Evolutionary conservation across 2,888 invertebrate genomes (phyloP).

Genomic region (Nipponacmea schrenckii): DNA sequence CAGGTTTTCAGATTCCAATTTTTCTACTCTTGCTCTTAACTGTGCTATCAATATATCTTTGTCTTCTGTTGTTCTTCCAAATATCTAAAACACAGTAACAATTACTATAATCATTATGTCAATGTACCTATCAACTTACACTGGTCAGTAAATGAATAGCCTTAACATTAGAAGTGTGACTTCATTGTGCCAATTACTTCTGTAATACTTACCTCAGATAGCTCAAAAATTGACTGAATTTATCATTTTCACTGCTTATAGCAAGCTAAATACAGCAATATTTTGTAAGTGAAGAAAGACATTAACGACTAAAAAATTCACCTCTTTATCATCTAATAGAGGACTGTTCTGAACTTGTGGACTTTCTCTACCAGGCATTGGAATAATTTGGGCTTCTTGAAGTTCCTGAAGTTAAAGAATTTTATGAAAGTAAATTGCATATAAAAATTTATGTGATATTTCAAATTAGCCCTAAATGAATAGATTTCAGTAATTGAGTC

Average conservation of each 20-base stretch:
- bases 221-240: too few relatives aligned
- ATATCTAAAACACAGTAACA: neutral
- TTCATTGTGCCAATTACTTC: conserved; percentile 20
- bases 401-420: neutral
- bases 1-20: conserved; percentile 33
- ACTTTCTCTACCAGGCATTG: neutral
- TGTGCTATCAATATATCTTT: conserved; percentile 21
- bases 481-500: too few relatives aligned
- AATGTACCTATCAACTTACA: neutral
- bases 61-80: conserved; percentile 18
- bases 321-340: neutral
- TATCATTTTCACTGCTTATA: too few relatives aligned
- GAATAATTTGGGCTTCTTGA: neutral
- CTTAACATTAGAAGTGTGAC: conserved; percentile 23
- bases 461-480: too few relatives aligned
- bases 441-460: too few relatives aligned
- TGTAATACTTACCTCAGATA: too few relatives aligned
- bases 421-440: too few relatives aligned
- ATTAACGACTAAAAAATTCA: too few relatives aligned
- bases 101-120: neutral
- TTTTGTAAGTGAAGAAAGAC: too few relatives aligned
- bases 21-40: conserved; percentile 28
- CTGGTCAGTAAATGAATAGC: conserved; percentile 10
- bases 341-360: neutral
- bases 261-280: too few relatives aligned